Evolutionary conservation across 1,140 invertebrate genomes (phyloP), one percentile per base, ranked within the genome.

Genomic region (Euschistus heros): DNA sequence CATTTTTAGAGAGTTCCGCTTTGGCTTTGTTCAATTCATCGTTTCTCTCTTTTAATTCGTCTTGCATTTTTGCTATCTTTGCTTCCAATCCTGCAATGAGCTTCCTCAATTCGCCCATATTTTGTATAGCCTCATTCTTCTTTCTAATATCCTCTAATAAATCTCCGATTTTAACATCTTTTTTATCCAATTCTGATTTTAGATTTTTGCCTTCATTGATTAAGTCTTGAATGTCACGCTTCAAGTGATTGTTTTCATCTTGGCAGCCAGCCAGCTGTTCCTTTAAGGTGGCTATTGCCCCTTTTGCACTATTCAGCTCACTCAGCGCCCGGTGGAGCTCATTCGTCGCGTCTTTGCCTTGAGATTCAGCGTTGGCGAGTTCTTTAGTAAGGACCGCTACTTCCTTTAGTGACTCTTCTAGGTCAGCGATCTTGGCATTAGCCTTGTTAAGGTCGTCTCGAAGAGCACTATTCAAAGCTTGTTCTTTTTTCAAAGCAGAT

Each of bases 391-490:
- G 22, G 10, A 8, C 18, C 5, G 14, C 24, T 14, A 54, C n/a
- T 64, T 64, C 63, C 7, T 30, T 22, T n/a, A 64, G 2, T 14
- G 14, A 2, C 7, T 55, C 24, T 33, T 64, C 47, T 0, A 64
- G 26, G 7, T 55, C 26, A 8, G 17, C 8, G 6, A 64, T 64
- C n/a, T 20, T 65, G 17, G 10, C 37, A 20, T 44, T 57, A 0
- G 46, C 64, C 26, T 59, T 65, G 4, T 18, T 8, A 22, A 59
- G 30, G 3, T 65, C 64, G 3, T 65, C 64, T 24, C 42, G 57
- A 2, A 65, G 42, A n/a, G 33, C 37, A 2, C 57, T 27, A 27
- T 42, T 27, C 7, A 65, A 18, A 1, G 54, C 64, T n/a, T 59
- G 26, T 59, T 65, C 52, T 65, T 47, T 37, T 44, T 37, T 42